Conservation (phyloP, 2,888 invertebrate species). For the Heliconius aoede region DNA sequence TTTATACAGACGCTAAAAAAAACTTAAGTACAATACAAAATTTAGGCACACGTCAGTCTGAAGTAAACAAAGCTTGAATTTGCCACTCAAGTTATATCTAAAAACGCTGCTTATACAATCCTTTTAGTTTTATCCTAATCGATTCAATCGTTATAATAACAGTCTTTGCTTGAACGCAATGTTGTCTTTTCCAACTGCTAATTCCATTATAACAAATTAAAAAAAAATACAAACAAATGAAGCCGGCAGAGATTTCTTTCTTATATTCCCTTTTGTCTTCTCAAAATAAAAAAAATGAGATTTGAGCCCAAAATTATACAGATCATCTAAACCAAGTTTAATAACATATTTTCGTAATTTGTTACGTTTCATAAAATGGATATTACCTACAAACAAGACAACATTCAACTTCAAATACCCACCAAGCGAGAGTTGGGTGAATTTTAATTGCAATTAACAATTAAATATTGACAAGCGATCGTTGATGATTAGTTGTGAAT, state of each 20-base stretch:
- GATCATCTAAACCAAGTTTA: background rate
- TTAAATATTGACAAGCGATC: background rate
- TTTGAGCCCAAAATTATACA: background rate
- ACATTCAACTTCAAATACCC: background rate
- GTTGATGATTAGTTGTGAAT: background rate
- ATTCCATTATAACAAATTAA: background rate
- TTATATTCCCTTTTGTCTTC: background rate
- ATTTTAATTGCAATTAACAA: slow-evolving; percentile 1
- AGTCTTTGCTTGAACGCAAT: slow-evolving; percentile 7
- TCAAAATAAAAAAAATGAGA: background rate
- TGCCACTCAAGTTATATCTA: slow-evolving; percentile 49
- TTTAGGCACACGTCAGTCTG: slow-evolving; percentile 71
- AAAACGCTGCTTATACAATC: slow-evolving; percentile 23
- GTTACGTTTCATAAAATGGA: background rate
- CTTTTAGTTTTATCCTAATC: slow-evolving; percentile 24
- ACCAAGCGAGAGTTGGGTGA: background rate
- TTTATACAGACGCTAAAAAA: slow-evolving; percentile 63
- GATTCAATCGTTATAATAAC: slow-evolving; percentile 25
- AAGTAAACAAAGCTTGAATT: slow-evolving; percentile 53
- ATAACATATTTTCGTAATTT: background rate
- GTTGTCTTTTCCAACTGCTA: background rate
- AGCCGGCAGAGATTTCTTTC: no score
- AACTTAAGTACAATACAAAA: slow-evolving; percentile 64
- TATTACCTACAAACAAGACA: background rate
- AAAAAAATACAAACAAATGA: background rate